Conservation (phyloP, 2,888 invertebrate genomes). For the Ectemnius lituratus region DNA sequence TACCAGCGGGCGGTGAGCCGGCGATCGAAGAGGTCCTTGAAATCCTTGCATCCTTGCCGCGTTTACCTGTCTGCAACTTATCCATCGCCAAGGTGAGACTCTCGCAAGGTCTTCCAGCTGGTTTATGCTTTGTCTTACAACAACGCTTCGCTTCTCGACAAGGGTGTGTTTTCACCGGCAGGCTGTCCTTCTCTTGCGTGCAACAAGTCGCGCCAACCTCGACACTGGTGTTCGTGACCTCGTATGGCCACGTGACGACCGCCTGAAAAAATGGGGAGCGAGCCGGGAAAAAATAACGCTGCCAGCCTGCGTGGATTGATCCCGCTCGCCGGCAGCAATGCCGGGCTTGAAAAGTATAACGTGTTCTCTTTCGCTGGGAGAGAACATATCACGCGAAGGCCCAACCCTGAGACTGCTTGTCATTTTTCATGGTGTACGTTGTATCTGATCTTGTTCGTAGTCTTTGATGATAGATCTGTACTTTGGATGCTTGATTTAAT, state of each 20-base stretch:
- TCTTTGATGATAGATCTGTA: too few relatives aligned
- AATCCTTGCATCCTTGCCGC: conserved; percentile 39
- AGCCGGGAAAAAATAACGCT: neutral
- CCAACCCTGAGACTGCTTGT: too few relatives aligned
- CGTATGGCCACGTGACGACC: conserved; percentile 39
- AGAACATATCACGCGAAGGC: too few relatives aligned
- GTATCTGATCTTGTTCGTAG: too few relatives aligned
- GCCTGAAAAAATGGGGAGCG: neutral
- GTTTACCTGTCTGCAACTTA: conserved; percentile 10
- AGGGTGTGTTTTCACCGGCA: conserved; percentile 1
- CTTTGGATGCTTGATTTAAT: too few relatives aligned
- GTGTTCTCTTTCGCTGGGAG: too few relatives aligned
- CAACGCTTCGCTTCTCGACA: neutral
- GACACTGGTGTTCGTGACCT: conserved; percentile 27
- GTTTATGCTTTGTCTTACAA: too few relatives aligned
- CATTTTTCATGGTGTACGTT: too few relatives aligned
- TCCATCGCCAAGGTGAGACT: conserved; percentile 5
- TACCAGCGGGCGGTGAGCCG: conserved; percentile 36
- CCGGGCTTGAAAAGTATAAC: too few relatives aligned
- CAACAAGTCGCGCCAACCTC: conserved; percentile 60
- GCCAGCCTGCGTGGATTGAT: too few relatives aligned
- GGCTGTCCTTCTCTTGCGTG: conserved; percentile 42
- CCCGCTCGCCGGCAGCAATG: too few relatives aligned
- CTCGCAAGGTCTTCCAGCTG: conserved; percentile 6
- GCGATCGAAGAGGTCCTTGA: conserved; percentile 50